Conservation (phyloP, 2,797 vertebrate genomes). For the Antrozous pallidus region DNA sequence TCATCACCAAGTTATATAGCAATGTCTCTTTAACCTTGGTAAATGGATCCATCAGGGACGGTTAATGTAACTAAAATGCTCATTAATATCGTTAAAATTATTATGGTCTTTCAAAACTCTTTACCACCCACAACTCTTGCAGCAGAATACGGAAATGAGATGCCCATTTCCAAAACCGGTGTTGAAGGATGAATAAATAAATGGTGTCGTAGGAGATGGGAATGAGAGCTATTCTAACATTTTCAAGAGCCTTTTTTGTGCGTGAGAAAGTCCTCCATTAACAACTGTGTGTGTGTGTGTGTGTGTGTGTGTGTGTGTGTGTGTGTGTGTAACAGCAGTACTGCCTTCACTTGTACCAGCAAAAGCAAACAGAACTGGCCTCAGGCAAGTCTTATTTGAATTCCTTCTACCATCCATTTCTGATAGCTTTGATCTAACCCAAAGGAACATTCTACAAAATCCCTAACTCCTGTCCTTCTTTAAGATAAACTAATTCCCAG, state of each 20-base stretch:
- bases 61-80: background rate
- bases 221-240: background rate
- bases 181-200: background rate
- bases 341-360: background rate
- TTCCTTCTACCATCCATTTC: background rate
- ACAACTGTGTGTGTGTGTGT: background rate
- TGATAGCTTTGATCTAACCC: background rate
- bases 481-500: constrained; percentile 12
- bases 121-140: background rate
- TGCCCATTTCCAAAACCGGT: background rate
- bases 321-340: background rate
- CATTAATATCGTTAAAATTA: background rate
- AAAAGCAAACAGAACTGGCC: background rate
- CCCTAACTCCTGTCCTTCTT: background rate
- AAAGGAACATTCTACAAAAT: background rate
- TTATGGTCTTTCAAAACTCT: background rate
- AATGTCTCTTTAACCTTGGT: background rate
- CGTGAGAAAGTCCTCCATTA: background rate
- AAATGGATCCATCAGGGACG: background rate
- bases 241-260: background rate
- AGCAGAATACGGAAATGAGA: background rate
- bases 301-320: background rate
- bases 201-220: background rate
- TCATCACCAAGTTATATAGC: background rate
- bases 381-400: background rate